Evolutionary conservation across 2,797 vertebrate genomes (phyloP).

Genomic region (Agapornis canus): DNA sequence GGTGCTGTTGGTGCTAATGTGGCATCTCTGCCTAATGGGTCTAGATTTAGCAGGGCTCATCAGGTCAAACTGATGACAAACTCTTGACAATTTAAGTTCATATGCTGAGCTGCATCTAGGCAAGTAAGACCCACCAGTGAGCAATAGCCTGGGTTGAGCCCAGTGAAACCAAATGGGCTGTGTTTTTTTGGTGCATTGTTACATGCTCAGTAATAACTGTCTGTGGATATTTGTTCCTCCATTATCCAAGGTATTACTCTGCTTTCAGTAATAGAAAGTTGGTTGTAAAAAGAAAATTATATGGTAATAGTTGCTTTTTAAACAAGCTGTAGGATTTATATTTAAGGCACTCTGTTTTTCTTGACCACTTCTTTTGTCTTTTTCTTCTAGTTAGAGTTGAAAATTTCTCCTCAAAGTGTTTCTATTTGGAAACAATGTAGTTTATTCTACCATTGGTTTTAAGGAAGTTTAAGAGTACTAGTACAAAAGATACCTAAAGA

Average conservation of each 20-base stretch:
- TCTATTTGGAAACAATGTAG: neutral
- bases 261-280: neutral
- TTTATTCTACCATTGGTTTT: neutral
- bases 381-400: neutral
- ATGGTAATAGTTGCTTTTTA: neutral
- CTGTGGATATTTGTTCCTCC: neutral
- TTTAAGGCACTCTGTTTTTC: neutral
- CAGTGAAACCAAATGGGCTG: neutral
- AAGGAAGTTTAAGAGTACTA: neutral
- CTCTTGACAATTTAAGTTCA: neutral
- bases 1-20: neutral
- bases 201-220: neutral
- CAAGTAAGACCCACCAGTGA: neutral
- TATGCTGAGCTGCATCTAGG: neutral
- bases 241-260: neutral
- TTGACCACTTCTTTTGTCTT: neutral
- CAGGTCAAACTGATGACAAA: neutral
- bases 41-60: neutral
- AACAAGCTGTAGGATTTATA: neutral
- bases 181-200: rapidly evolving
- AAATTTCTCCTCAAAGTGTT: neutral
- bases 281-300: neutral
- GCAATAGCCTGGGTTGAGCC: neutral
- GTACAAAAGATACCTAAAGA: neutral
- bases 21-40: neutral